A percentile compares a stretch with the other conserved stretches of the same genome.
phyloP scores from a whole-genome alignment of 2,888 invertebrate species.

The Polyploca ridens region DNA sequence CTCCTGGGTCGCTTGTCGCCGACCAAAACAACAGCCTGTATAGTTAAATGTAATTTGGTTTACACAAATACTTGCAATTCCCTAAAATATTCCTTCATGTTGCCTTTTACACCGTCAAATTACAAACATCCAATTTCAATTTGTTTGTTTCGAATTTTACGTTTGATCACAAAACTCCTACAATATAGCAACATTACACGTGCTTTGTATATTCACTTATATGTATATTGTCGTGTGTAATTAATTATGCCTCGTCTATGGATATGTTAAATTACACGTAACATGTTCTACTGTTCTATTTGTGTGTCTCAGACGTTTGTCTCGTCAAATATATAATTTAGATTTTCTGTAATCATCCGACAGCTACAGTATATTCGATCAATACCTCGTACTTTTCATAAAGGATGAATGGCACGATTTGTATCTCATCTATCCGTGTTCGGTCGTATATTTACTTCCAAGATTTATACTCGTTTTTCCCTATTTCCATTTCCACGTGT shows the following conservation, averaged over 20 bases:
- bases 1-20: too few species aligned
- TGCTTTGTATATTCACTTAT: not conserved
- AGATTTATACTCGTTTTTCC: not conserved
- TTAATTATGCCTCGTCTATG: not conserved
- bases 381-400: not conserved
- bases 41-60: too few species aligned
- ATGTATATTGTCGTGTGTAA: not conserved
- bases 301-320: not conserved
- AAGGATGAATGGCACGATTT: not conserved
- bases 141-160: not conserved
- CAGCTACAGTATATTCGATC: not conserved
- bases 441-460: not conserved
- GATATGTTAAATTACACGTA: not conserved
- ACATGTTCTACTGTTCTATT: conserved; percentile 3
- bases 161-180: not conserved
- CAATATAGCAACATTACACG: not conserved
- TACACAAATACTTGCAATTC: too few species aligned
- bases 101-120: not conserved
- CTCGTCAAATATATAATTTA: conserved; percentile 2
- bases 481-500: not conserved
- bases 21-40: too few species aligned
- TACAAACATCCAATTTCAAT: not conserved
- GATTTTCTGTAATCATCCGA: not conserved
- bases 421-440: not conserved
- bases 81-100: too few species aligned